Base-by-base conservation (phyloP, 2,113 vertebrate species). In the Oenanthe oenanthe region DNA sequence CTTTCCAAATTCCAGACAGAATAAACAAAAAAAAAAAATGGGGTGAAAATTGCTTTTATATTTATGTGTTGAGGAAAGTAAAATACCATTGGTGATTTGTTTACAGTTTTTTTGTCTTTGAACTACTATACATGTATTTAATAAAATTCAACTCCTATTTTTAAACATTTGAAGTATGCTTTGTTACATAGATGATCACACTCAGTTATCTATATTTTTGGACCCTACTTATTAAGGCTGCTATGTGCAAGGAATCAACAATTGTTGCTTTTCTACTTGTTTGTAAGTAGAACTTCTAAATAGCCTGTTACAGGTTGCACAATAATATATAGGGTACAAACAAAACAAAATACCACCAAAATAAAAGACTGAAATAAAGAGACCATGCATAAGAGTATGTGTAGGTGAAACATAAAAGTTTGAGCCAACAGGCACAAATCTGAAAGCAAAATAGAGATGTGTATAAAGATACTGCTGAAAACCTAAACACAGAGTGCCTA, bases 321-420 rank as follows among this genome's bases (percentile, higher is more conserved):
- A 53, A 18, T 29, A 70, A 58, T 14, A n/a, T 1, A 11, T 9
- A 58, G 0, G 0, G 12, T 14, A 40, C 20, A 22, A 11, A n/a
- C 32, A 22, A 26, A 29, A 24, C 3, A 18, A 42, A 32, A 11
- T 36, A 26, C 8, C 9, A 56, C 5, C 9, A 38, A 60, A 50
- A 54, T 4, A 62, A 43, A 85, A n/a, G 18, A 25, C 9, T 60
- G 51, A 62, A 86, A 80, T 58, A 56, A 70, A 78, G 6, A 5
- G 28, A 7, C 7, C 13, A 18, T 0, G 1, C 8, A 6, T 40
- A 60, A 42, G 34, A 67, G 26, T 22, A 61, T 17, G 10, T 43
- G 14, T 0, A 51, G 32, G 17, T 29, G 50, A 93, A 82, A 75
- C 4, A 40, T 9, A 60, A 20, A 20, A 32, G 4, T 38, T 51